These are phyloP conservation scores for Myiotriccus ornatus DNA, from an alignment of 2,797 vertebrate genomes.

Conservation along the genomic window DNA sequence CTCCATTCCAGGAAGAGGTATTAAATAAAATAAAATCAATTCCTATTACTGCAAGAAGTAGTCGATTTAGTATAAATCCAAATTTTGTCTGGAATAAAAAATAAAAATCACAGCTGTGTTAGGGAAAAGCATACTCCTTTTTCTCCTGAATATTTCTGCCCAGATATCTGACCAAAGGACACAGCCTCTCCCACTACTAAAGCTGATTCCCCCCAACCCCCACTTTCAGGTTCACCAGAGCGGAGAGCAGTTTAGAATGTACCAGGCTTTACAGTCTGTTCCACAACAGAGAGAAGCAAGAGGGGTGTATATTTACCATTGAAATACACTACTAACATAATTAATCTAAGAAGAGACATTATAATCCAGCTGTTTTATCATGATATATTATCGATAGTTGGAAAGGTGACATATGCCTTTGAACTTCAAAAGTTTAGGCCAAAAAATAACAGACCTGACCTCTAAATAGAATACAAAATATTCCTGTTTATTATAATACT, in stretches of 20 bases:
- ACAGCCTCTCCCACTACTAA: not conserved
- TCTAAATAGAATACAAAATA: not conserved
- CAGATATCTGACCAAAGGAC: not conserved
- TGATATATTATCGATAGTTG: not conserved
- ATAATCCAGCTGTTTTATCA: not conserved
- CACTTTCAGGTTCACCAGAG: not conserved
- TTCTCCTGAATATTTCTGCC: not conserved
- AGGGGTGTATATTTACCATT: not conserved
- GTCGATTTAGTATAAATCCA: not conserved
- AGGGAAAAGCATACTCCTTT: not conserved
- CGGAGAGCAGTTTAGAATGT: not conserved
- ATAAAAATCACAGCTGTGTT: not conserved
- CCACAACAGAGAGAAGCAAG: not conserved
- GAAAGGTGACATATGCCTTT: not conserved
- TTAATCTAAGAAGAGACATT: not conserved
- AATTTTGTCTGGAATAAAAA: not conserved
- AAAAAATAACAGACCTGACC: not conserved
- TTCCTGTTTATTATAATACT: not conserved
- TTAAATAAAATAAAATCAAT: not conserved
- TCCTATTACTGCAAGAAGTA: not conserved
- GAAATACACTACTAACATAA: not conserved
- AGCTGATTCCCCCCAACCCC: not conserved
- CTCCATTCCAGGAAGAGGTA: not conserved
- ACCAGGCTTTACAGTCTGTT: not conserved
- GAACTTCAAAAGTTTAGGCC: not conserved